Conservation (phyloP, 1,140 invertebrate genomes). For the Trichonephila clavipes region DNA sequence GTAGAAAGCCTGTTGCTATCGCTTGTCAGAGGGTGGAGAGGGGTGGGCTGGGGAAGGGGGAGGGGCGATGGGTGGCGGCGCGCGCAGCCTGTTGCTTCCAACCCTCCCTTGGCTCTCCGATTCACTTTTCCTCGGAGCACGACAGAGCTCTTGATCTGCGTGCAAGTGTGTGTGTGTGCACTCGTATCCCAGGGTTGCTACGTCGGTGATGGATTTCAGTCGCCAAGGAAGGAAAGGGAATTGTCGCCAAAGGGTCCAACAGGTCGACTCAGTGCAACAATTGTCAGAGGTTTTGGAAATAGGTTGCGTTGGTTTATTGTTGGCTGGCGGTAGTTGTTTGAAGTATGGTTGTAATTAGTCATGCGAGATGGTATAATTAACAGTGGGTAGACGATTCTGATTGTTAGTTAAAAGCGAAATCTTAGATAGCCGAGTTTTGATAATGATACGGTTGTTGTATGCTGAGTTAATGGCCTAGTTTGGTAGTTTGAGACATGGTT, state of each 20-base stretch:
- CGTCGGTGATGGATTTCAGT: slow-evolving; percentile 19
- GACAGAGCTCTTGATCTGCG: slow-evolving; percentile 64
- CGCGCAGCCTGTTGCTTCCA: slow-evolving; percentile 64
- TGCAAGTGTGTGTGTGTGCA: slow-evolving; percentile 45
- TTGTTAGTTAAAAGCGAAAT: neutral
- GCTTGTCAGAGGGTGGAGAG: slow-evolving; percentile 51
- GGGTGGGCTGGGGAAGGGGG: slow-evolving; percentile 2
- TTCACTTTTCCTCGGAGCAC: slow-evolving; percentile 61
- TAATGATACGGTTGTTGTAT: no score
- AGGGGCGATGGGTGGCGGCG: slow-evolving; percentile 33
- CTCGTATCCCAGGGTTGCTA: slow-evolving; percentile 32
- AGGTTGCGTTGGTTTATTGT: no score
- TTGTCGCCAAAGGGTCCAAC: slow-evolving; percentile 24
- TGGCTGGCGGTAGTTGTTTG: no score
- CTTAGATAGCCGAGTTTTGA: no score
- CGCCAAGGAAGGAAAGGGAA: neutral
- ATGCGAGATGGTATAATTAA: no score
- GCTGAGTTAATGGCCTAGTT: no score
- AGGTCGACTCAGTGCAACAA: slow-evolving; percentile 28
- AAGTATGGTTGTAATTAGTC: no score
- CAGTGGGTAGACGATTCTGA: neutral
- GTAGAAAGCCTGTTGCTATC: slow-evolving; percentile 74
- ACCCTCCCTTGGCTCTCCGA: neutral
- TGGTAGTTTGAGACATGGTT: no score
- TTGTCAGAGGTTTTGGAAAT: neutral